Base-by-base conservation (phyloP, 2,113 vertebrate genomes). In the Tyrannus savana region DNA sequence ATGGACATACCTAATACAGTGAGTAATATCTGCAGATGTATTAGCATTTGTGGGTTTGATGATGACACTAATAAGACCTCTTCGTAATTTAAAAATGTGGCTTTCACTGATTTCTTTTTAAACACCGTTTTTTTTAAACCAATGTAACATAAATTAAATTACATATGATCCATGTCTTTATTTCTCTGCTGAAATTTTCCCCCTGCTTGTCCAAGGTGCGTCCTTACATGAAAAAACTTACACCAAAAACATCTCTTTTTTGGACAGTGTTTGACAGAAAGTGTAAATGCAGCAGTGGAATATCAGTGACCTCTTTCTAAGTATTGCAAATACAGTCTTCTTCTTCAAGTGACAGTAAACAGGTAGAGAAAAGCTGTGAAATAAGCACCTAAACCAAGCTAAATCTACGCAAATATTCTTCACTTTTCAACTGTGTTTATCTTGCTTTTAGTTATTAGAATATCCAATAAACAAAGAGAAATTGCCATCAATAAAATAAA, bases 151-250 rank as follows among this genome's bases (percentile, higher is more conserved):
- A 17, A 31, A 88, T 68, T 84, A 62, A 84, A 28, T 74, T 81
- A 46, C 23, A 78, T 35, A 55, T 2, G 0, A 78, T 39, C 24
- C 1, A 50, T 14, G 6, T 17, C 23, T 74, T 67, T 35, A 66
- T 71, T 91, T 58, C 44, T 93, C 52, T 75, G 23, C 9, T 59
- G 47, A 25, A 4, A n/a, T 59, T 64, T 63, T 12, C 9, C 7
- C 8, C 0, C 4, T 4, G 1, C 10, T 53, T 76, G 28, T 8
- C 6, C 4, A 8, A 31, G 53, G 7, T 49, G 19, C 13, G 78
- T 53, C 12, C n/a, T 74, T 58, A 66, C 1, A 1, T 33, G 37
- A 78, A 78, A 73, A 73, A 27, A 28, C 10, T 28, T 37, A 16
- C 3, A 56, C 9, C 23, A 25, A 25, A 82, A 84, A 37, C 17